Base-by-base conservation (phyloP, 2,888 invertebrate genomes). In the Macaria notata region DNA sequence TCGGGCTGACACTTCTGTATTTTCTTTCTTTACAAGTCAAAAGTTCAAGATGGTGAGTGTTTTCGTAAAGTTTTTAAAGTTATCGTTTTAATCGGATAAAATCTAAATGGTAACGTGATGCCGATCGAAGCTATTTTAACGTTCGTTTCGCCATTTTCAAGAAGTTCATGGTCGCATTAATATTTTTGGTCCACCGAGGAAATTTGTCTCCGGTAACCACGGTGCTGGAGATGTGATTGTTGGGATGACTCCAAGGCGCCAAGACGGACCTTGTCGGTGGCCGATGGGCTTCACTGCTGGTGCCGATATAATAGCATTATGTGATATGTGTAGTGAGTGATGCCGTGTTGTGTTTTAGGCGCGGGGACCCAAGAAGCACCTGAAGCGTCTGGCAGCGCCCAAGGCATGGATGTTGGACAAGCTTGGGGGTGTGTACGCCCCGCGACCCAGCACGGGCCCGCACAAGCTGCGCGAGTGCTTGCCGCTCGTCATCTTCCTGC, bases 321-420 rank as follows among this genome's bases (percentile, higher is more conserved):
- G n/a, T n/a, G n/a, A n/a, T n/a, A n/a, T n/a, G n/a, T 54, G 45
- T 31, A 43, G 29, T 31, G 8, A 47, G 55, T 57, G 33, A 33
- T 33, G 6, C 6, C 33, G 33, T 39, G 8, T 39, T 70, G 61
- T 66, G 64, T 72, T 57, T 19, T 84, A 97, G 98, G 98, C 97
- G 92, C 97, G 99, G 92, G 99, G 99, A 89, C 99, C 98, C 47
- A 99, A 98, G 92, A 99, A 99, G 94, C 99, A 99, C 93, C 94
- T 99, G 94, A 99, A 99, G 95, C 98, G 99, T 92, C 94, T 99
- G 81, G 96, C 97, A 87, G 99, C 99, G 61, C 99, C 99, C 8
- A 99, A 98, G 92, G 98, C 99, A 96, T 99, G 99, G 99, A 99
- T 99, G 99, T 95, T 99, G 94, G 99, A 99, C 94, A 99, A 99